phyloP scores from a whole-genome alignment of 2,888 invertebrate genomes.

The Pantelozetes paolii region DNA sequence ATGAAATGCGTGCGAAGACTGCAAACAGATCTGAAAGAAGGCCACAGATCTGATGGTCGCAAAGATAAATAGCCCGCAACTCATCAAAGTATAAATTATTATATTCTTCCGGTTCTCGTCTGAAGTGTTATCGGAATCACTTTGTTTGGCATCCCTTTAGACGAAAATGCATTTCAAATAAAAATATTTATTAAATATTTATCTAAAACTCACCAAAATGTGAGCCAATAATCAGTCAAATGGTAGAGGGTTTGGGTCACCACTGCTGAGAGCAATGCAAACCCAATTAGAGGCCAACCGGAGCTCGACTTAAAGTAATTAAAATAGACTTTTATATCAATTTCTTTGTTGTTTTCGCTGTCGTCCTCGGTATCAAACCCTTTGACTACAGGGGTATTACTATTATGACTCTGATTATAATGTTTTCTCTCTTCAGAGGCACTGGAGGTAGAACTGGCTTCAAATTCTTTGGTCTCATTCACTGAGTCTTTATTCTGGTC shows the following conservation, averaged over 20 bases:
- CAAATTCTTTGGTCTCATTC: background rate
- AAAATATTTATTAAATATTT: slow-evolving; percentile 47
- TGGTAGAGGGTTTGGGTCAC: slow-evolving; percentile 52
- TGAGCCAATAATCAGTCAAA: slow-evolving; percentile 55
- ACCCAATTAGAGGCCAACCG: slow-evolving; percentile 56
- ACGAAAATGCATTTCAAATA: slow-evolving; percentile 47
- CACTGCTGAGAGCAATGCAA: slow-evolving; percentile 55
- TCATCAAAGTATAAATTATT: slow-evolving; percentile 41
- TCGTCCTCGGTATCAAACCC: background rate
- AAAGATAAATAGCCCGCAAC: slow-evolving; percentile 40
- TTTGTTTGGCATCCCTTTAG: slow-evolving; percentile 43
- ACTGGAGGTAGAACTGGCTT: background rate
- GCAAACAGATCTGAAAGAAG: slow-evolving; percentile 47
- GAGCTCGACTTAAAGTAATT: slow-evolving; percentile 61
- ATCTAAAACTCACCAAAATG: slow-evolving; percentile 50
- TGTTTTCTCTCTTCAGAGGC: background rate
- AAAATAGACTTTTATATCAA: slow-evolving; percentile 50
- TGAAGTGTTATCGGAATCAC: slow-evolving; percentile 28
- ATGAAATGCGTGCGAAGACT: slow-evolving; percentile 45
- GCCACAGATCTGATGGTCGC: slow-evolving; percentile 44
- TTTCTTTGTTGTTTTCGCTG: slow-evolving; percentile 45
- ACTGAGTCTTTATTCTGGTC: background rate
- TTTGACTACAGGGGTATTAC: background rate
- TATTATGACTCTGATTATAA: background rate
- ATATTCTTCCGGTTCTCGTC: slow-evolving; percentile 5